Base-by-base conservation (phyloP, 1,140 invertebrate species). In the Oryctes rhinoceros region DNA sequence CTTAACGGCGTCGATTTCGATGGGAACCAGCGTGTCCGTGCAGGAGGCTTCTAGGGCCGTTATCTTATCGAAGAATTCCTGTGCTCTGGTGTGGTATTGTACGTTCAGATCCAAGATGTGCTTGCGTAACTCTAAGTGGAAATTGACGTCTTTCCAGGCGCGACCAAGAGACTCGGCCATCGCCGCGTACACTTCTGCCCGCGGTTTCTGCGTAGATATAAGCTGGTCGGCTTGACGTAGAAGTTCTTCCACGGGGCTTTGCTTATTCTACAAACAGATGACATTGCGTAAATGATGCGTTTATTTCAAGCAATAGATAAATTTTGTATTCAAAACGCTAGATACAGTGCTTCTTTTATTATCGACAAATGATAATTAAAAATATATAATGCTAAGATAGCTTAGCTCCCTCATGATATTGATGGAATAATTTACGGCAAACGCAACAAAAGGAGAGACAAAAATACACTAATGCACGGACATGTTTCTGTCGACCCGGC, bases 101-200 rank as follows among this genome's bases (percentile, higher is more conserved):
- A 94, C 92, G 84, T 93, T 94, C 71, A 94, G 89, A 84, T 96
- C 93, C 20, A 98, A 89, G 78, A 98, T 92, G 78, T 93, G 90
- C 84, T 93, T 93, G 71, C 96, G 89, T 77, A 93, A 90, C 84
- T 96, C 93, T 80, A 98, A 88, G 84, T 96, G 93, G 76, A 90
- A 89, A 85, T 96, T 95, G 62, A 98, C 93, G 85, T 97, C 96
- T 84, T 92, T 93, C 97, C 97, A 98, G 0, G 96, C 96, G 81
- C 93, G 91, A 62, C 94, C 94, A 47, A 98, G 88, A 20, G 95
- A 95, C 86, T 96, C 95, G 11, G 96, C 96, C 96, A 98, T 98
- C 1, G 96, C 96, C 77, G 94, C 92, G 85, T 97, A 96, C 20
- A 97, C 94, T 89, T 93, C 94, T 82, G 92, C 92, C 81, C 93